These are phyloP conservation scores for Oxygymnocypris stewartii DNA, from an alignment of 2,113 vertebrate genomes.

Conservation along the genomic window DNA sequence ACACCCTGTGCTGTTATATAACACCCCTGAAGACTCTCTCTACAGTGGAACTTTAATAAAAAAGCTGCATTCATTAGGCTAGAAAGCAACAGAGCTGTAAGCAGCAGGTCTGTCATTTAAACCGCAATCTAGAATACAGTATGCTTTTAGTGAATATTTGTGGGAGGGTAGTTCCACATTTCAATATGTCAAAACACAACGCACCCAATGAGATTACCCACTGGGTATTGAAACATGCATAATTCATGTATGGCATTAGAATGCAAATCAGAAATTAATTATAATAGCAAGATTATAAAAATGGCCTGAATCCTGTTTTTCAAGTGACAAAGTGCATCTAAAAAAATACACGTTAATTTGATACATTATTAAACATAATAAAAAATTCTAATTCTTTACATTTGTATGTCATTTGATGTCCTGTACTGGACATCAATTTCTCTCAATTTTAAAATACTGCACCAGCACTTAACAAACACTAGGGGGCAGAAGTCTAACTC, in stretches of 20 bases:
- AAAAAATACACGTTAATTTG: neutral
- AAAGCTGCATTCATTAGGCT: slow-evolving; percentile 6
- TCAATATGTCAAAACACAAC: slow-evolving; percentile 34
- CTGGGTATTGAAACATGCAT: neutral
- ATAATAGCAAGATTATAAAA: neutral
- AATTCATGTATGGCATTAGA: slow-evolving; percentile 29
- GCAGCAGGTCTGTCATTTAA: neutral
- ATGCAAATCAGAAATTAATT: slow-evolving; percentile 36
- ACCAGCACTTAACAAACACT: neutral
- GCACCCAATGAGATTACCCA: slow-evolving; percentile 8
- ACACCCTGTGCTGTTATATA: slow-evolving; percentile 32
- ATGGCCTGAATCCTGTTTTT: neutral
- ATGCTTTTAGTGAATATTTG: neutral
- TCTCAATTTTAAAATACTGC: neutral
- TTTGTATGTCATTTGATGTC: neutral
- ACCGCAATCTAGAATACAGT: neutral
- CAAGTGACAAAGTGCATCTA: neutral
- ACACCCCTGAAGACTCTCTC: neutral
- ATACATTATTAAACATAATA: neutral
- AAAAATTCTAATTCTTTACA: neutral
- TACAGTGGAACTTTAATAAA: neutral
- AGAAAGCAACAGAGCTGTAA: neutral
- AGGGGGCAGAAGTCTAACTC: slow-evolving; percentile 36
- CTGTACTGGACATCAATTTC: neutral
- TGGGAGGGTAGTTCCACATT: slow-evolving; percentile 11